Percentiles rank a stretch among this genome's conserved stretches.
These are phyloP conservation scores for Pristionchus mayeri DNA, from an alignment of 2,888 invertebrate genomes.

Conservation along the genomic window DNA sequence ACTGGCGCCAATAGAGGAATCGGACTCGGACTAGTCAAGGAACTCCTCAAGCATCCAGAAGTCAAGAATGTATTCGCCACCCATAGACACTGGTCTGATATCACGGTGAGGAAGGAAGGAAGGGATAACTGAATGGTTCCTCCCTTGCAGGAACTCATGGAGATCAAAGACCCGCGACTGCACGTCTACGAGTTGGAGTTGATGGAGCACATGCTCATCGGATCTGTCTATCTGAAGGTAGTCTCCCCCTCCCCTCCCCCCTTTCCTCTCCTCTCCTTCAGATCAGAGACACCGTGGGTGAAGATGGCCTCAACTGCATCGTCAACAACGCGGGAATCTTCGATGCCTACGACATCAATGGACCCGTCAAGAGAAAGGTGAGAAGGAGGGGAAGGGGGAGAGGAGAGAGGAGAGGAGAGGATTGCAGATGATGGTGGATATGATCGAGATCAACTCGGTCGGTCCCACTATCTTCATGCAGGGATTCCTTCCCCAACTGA, in stretches of 20 bases:
- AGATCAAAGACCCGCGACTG: conserved; percentile 13
- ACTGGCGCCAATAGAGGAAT: conserved; percentile 42
- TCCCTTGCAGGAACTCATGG: conserved; percentile 38
- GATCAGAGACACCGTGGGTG: conserved; percentile 42
- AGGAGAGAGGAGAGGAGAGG: not conserved
- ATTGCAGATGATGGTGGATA: conserved; percentile 40
- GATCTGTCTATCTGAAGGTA: conserved; percentile 47
- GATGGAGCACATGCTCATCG: conserved; percentile 40
- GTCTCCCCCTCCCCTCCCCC: no score
- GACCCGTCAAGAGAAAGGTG: conserved; percentile 30
- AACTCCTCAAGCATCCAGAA: conserved; percentile 14
- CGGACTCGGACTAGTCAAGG: conserved; percentile 34
- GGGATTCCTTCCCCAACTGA: conserved; percentile 42
- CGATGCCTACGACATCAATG: conserved; percentile 44
- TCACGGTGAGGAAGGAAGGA: not conserved
- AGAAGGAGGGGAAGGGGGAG: not conserved
- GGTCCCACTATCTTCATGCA: conserved; percentile 44
- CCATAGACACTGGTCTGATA: conserved; percentile 40
- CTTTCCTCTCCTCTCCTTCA: no score
- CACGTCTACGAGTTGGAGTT: conserved; percentile 38
- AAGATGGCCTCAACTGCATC: conserved; percentile 32
- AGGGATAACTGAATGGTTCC: not conserved
- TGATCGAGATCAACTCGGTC: conserved; percentile 36
- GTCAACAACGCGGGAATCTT: conserved; percentile 41
- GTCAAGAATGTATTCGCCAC: conserved; percentile 41